These are phyloP conservation scores for Arrhamphus sclerolepis DNA, from an alignment of 2,797 vertebrate species.

Conservation along the genomic window DNA sequence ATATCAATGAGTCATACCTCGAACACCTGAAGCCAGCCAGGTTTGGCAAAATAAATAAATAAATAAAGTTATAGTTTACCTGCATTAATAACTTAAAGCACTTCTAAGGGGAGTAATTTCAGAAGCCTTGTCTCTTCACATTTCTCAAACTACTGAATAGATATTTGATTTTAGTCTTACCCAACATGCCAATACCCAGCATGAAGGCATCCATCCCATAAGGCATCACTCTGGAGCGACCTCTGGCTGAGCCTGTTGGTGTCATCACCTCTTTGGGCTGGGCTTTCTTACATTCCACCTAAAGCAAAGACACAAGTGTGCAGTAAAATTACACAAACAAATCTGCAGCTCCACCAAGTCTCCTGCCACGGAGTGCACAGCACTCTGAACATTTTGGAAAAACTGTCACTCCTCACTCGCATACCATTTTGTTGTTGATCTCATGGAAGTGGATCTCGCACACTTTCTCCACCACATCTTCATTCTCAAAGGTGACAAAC, in stretches of 20 bases:
- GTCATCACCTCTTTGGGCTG: slow-evolving; percentile 99
- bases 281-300: slow-evolving; percentile 99
- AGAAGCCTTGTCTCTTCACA: too few species aligned
- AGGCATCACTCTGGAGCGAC: slow-evolving; percentile 97
- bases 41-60: too few species aligned
- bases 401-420: background rate
- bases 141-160: background rate
- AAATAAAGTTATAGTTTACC: too few species aligned
- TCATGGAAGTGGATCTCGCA: slow-evolving; percentile 99
- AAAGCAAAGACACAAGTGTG: background rate
- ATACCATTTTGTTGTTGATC: slow-evolving; percentile 99
- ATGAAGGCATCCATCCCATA: slow-evolving; percentile 99
- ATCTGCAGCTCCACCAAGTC: too few species aligned
- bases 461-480: slow-evolving; percentile 98
- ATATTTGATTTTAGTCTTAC: slow-evolving; percentile 70
- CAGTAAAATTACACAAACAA: background rate
- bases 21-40: too few species aligned
- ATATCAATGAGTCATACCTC: too few species aligned
- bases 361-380: too few species aligned
- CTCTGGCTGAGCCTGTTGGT: slow-evolving; percentile 93
- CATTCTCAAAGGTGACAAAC: slow-evolving; percentile 97
- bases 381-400: background rate
- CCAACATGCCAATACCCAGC: slow-evolving; percentile 99
- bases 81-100: too few species aligned
- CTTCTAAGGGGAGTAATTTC: too few species aligned